These are phyloP conservation scores for Thunnus maccoyii DNA, from an alignment of 2,113 vertebrate species.

Conservation along the genomic window DNA sequence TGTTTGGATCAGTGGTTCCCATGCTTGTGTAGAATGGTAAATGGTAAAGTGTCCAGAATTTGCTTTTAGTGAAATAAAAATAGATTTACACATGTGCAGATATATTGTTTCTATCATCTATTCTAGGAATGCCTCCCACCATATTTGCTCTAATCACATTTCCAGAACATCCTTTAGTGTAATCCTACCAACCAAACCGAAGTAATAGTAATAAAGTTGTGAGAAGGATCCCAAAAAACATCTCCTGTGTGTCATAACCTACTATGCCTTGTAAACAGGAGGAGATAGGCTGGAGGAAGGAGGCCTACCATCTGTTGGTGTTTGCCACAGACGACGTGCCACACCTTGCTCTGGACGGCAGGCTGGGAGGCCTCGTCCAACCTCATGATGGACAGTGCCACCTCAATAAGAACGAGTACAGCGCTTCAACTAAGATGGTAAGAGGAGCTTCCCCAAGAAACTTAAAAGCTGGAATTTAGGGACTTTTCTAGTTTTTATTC, in stretches of 20 bases:
- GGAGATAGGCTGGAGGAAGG: slow-evolving; percentile 96
- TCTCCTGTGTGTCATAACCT: neutral
- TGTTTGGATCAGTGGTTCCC: neutral
- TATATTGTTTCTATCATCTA: too few relatives aligned
- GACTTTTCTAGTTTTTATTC: neutral
- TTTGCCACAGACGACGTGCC: slow-evolving; percentile 96
- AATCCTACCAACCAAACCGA: neutral
- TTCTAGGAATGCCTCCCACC: too few relatives aligned
- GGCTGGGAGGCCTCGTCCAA: slow-evolving; percentile 94
- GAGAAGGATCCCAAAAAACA: too few relatives aligned
- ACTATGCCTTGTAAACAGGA: slow-evolving; percentile 80
- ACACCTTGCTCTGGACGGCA: slow-evolving; percentile 95
- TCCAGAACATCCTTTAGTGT: neutral
- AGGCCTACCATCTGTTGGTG: slow-evolving; percentile 94
- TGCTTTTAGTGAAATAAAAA: neutral
- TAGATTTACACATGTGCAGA: neutral
- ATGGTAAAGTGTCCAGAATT: neutral
- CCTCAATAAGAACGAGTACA: slow-evolving; percentile 93
- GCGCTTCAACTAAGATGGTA: slow-evolving; percentile 92
- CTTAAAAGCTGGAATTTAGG: neutral
- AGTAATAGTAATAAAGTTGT: neutral
- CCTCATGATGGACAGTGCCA: slow-evolving; percentile 96
- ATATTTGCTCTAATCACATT: neutral
- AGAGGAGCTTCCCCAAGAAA: slow-evolving; percentile 41
- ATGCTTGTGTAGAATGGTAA: neutral